Evolutionary conservation across 2,797 vertebrate genomes (phyloP), one percentile per base, ranked within the genome.

Genomic region (Megalops cyprinoides): DNA sequence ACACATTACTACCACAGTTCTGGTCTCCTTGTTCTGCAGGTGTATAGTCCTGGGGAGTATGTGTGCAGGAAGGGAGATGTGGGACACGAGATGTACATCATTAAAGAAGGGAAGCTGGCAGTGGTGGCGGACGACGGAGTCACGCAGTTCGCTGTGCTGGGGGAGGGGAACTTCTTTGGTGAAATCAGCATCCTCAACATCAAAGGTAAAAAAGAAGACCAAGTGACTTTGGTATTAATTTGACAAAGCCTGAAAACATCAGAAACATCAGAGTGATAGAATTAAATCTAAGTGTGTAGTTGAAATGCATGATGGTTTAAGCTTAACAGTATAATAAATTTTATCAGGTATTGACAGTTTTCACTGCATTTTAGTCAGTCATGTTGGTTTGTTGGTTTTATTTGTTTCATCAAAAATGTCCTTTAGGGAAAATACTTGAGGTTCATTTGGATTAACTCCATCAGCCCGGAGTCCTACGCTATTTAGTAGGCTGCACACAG

Each of bases 151-250:
- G 97, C 97, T 0, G 90, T 97, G 46, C 94, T 98, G 18, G 92
- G 95, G 3, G 94, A 93, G 0, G 96, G 97, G 8, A 96, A 96
- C 82, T 99, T 98, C 90, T 99, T 98, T 25, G 98, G 98, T 18
- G 98, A 99, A 92, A 98, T 99, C 87, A 99, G 98, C 88, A 98
- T 98, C 89, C 95, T 99, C 80, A 96, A 97, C 85, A 98, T 99
- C 83, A 97, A 95, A 95, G 98, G 98, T 97, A 83, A 55, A 44
- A 71, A n/a, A 1, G n/a, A n/a, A n/a, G n/a, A n/a, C n/a, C n/a
- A n/a, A n/a, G n/a, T n/a, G n/a, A 42, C 39, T 23, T 42, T 44
- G 20, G 34, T 65, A 2, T 14, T 65, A 34, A 65, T 25, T 20
- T 67, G 39, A 20, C 7, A 31, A 25, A 9, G 23, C 20, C 4